These are phyloP conservation scores for Hyperoodon ampullatus DNA, from an alignment of 2,113 vertebrate genomes.

Conservation along the genomic window DNA sequence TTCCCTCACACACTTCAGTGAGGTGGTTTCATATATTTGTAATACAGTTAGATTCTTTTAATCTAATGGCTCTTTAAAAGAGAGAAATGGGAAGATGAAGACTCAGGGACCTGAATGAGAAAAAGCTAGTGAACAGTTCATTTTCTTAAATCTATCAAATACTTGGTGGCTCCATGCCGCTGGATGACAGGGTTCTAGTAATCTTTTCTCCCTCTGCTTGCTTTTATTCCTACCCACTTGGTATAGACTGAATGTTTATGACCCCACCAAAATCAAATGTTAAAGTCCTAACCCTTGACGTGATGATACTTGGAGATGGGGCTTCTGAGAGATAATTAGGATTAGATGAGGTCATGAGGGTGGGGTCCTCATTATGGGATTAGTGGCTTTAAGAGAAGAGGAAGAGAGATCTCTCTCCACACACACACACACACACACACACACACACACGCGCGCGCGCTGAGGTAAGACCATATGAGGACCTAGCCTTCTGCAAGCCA, in stretches of 20 bases:
- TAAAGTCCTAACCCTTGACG: background rate
- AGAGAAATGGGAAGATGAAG: background rate
- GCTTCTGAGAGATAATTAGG: background rate
- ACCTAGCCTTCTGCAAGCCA: background rate
- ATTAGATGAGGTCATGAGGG: background rate
- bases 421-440: too few relatives aligned
- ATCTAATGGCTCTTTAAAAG: background rate
- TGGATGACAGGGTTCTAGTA: background rate
- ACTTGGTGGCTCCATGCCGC: background rate
- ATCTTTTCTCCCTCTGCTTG: background rate
- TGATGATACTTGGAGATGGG: background rate
- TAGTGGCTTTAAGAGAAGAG: background rate
- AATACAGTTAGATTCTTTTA: background rate
- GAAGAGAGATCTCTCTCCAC: background rate
- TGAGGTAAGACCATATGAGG: background rate
- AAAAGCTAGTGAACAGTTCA: background rate
- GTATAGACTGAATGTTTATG: background rate
- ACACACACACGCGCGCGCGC: accelerated
- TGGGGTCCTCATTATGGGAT: background rate
- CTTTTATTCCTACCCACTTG: background rate
- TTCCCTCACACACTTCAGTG: background rate
- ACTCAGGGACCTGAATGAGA: background rate
- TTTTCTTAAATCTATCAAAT: background rate
- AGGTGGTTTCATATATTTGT: background rate
- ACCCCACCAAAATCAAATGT: background rate